Evolutionary conservation across 2,888 invertebrate species (phyloP), one percentile per base, ranked within the genome.

Genomic region (Parapristionchus giblindavisi): DNA sequence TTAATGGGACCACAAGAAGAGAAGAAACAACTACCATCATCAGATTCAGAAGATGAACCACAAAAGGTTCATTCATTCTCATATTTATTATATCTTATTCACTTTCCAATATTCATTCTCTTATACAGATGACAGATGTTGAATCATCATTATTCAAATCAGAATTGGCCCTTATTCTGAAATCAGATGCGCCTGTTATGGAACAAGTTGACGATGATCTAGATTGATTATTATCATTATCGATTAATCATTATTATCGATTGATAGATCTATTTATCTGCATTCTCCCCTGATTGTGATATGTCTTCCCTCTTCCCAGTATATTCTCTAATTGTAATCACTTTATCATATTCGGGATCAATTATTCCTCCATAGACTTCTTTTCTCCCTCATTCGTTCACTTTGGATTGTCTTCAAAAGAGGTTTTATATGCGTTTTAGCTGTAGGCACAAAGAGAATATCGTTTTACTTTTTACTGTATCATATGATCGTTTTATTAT

Each of bases 201-300:
- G 21, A 38, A 51, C 73, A 61, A 14, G n/a, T n/a, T 32, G 73
- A 73, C 24, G 72, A 72, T 58, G 73, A 73, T 61, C 38, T 73
- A 34, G 73, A 73, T 61, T 73, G 34, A 4, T 43, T 65, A 65
- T 65, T 14, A 43, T 43, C 17, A 43, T 43, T 17, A 43, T 17
- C 43, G 11, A 17, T 43, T 43, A 17, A 43, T 5, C 29, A 65
- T 65, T 43, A 43, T n/a, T 43, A 43, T 65, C 43, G 24, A 21
- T 65, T 65, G 63, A 8, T 56, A 29, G 3, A 61, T 21, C n/a
- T n/a, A n/a, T n/a, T n/a, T n/a, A n/a, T n/a, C n/a, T n/a, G n/a
- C n/a, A n/a, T n/a, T n/a, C n/a, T n/a, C n/a, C n/a, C n/a, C n/a
- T n/a, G n/a, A n/a, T n/a, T n/a, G n/a, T n/a, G n/a, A n/a, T n/a